Percentiles rank a stretch among this genome's conserved stretches.
phyloP scores from a whole-genome alignment of 1,140 invertebrate genomes.

The Achatina immaculata region DNA sequence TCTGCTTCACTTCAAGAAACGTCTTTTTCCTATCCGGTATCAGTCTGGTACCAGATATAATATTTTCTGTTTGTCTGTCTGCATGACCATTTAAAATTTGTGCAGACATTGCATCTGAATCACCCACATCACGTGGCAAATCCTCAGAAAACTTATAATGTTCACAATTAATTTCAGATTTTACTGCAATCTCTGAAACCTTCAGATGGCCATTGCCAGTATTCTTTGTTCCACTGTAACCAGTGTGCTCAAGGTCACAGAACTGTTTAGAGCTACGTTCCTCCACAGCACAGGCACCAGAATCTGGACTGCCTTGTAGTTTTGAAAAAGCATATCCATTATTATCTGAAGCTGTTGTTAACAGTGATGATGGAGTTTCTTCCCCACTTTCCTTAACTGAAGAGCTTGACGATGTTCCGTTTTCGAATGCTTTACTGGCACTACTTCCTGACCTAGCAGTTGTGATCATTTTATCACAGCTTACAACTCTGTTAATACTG shows the following conservation, averaged over 20 bases:
- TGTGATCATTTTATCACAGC: background rate
- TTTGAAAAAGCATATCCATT: background rate
- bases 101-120: too few relatives aligned
- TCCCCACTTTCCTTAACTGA: background rate
- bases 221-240: too few relatives aligned
- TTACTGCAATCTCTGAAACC: too few relatives aligned
- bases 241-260: background rate
- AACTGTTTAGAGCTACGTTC: background rate
- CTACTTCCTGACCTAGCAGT: background rate
- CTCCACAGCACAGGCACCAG: background rate
- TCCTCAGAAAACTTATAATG: too few relatives aligned
- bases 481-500: background rate
- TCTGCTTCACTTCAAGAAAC: background rate
- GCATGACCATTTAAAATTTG: too few relatives aligned
- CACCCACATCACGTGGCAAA: too few relatives aligned
- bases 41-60: background rate
- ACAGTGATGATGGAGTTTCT: background rate
- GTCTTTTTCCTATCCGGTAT: background rate
- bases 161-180: too few relatives aligned
- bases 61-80: background rate
- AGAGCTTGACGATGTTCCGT: background rate
- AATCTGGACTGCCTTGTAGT: background rate
- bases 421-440: background rate
- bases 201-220: too few relatives aligned
- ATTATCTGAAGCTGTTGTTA: background rate